Evolutionary conservation across 2,797 vertebrate species (phyloP).

Genomic region (Argyrosomus regius): DNA sequence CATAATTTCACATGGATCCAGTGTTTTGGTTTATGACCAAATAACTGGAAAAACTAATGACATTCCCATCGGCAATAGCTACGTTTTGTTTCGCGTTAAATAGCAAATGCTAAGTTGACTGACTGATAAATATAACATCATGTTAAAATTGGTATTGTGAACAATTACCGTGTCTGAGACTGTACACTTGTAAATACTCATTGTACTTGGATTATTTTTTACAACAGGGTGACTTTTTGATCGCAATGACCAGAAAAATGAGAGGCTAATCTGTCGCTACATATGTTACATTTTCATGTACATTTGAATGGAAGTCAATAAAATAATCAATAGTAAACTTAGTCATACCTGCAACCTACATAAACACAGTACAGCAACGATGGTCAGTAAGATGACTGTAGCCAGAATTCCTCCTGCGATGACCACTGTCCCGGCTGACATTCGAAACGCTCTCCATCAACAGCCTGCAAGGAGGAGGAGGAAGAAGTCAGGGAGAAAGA

Average conservation of each 20-base stretch:
- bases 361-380: conserved; percentile 96
- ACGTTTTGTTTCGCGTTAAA: too few relatives aligned
- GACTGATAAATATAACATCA: too few relatives aligned
- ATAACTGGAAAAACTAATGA: neutral
- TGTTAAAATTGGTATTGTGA: too few relatives aligned
- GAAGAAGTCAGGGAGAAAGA: neutral
- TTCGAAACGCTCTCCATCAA: conserved; percentile 98
- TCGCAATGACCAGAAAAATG: neutral
- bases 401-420: conserved; percentile 99
- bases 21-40: neutral
- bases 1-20: neutral
- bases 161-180: neutral
- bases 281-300: neutral
- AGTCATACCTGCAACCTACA: conserved; percentile 95
- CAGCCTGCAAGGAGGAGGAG: conserved; percentile 83
- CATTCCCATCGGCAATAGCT: neutral
- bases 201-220: neutral
- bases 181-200: neutral
- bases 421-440: conserved; percentile 99
- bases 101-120: too few relatives aligned
- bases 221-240: neutral
- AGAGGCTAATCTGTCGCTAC: too few relatives aligned
- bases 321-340: neutral
- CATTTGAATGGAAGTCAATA: neutral
- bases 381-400: conserved; percentile 95